Base-by-base conservation (phyloP, 2,113 vertebrate species). In the Bubo blakistoni region DNA sequence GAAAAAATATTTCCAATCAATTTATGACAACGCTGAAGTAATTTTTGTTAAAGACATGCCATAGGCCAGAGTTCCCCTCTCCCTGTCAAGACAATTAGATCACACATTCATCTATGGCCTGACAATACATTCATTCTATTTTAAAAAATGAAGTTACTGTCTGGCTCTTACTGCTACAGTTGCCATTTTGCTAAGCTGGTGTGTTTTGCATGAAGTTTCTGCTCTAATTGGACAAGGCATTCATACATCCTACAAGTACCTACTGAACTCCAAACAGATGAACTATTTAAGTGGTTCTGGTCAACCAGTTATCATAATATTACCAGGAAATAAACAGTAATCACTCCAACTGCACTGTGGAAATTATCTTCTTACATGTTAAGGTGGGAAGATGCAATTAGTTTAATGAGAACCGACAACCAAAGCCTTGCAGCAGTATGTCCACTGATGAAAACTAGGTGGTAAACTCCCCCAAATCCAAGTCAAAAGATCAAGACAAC, bases 1-100 rank as follows among this genome's bases (percentile, higher is more conserved):
- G 91, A 89, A 91, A 87, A 95, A 96, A 90, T 90, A 95, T 91
- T 97, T 92, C 84, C 49, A 72, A 94, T 94, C 86, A 85, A 81
- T 78, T 94, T 87, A 51, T 86, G 79, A 80, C 86, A 93, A 92
- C 30, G 58, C 70, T 52, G 52, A 76, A 85, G 70, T 61, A 79
- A 79, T 87, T 96, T 95, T 69, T 84, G 82, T 36, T 92, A 63
- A 80, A 92, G 52, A 81, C 32, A 38, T 32, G 67, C 57, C 47
- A 88, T 18, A 91, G 92, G 70, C 76, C 86, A 94, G 62, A 88
- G 80, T 46, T 72, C 13, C 59, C n/a, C 42, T 38, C 29, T 82
- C 26, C 63, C 36, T 6, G 21, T 34, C 58, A 58, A 90, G 55
- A 63, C 55, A 88, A 82, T 63, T 69, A 82, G 44, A 65, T 57